Evolutionary conservation across 2,797 vertebrate genomes (phyloP).

Genomic region (Neosilurus mollespiculum): DNA sequence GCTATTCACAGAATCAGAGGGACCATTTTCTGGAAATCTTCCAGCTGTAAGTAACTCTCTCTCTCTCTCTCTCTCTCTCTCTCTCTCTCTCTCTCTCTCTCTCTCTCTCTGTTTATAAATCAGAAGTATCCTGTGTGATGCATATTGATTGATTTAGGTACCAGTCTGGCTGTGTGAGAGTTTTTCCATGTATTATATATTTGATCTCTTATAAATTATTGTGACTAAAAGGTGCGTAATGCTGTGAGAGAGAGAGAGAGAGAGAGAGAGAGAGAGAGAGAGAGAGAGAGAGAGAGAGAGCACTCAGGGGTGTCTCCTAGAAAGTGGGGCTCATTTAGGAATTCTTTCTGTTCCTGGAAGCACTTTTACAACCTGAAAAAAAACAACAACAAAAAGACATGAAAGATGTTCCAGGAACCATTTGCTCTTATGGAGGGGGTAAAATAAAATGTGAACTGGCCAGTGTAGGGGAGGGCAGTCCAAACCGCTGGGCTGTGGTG

Average conservation of each 20-base stretch:
- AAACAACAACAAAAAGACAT: neutral
- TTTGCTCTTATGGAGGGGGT: neutral
- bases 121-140: neutral
- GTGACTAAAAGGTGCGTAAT: neutral
- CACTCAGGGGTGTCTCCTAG: neutral
- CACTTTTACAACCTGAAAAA: neutral
- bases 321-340: neutral
- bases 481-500: constrained; percentile 17
- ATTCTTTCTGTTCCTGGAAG: neutral
- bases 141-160: neutral
- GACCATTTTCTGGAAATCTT: neutral
- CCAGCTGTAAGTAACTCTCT: constrained; percentile 24
- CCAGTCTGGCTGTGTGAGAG: neutral
- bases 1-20: neutral
- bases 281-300: neutral
- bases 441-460: neutral
- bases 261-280: neutral
- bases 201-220: neutral
- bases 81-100: neutral
- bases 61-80: neutral
- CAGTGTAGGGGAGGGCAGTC: neutral
- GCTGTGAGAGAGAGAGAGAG: neutral
- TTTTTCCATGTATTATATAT: neutral
- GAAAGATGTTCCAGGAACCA: constrained; percentile 2
- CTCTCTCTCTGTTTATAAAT: neutral